Percentiles rank a stretch among this genome's conserved stretches.
phyloP scores from a whole-genome alignment of 2,113 vertebrate species.

The Carassius auratus region DNA sequence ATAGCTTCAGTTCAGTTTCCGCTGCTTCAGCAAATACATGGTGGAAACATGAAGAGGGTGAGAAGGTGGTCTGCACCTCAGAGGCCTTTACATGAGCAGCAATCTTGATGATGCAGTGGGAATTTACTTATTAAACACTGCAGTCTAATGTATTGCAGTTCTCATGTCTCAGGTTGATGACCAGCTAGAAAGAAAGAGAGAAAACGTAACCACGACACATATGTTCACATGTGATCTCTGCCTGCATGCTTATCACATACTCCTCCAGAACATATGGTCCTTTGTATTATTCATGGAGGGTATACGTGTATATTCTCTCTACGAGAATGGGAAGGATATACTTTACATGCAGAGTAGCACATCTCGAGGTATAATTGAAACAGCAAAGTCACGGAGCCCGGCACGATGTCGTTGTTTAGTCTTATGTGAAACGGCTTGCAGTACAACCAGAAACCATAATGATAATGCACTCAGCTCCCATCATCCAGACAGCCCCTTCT shows the following conservation, averaged over 20 bases:
- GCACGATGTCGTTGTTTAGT: neutral
- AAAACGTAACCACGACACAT: neutral
- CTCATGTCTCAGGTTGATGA: neutral
- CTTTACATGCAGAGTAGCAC: conserved; percentile 26
- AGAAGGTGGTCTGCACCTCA: neutral
- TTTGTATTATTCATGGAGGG: conserved; percentile 22
- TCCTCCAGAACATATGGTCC: conserved; percentile 43
- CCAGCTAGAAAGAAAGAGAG: neutral
- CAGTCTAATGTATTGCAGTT: neutral
- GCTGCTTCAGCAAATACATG: conserved; percentile 53
- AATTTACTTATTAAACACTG: conserved; percentile 6
- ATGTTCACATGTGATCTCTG: conserved; percentile 24
- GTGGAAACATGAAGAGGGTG: neutral
- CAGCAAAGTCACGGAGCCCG: neutral
- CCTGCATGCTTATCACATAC: conserved; percentile 30
- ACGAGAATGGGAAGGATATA: neutral
- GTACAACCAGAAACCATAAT: conserved; percentile 37
- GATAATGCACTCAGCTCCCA: conserved; percentile 38
- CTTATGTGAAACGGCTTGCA: conserved; percentile 36
- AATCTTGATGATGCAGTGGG: neutral
- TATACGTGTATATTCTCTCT: neutral
- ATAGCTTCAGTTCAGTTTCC: conserved; percentile 58
- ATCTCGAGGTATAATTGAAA: conserved; percentile 38
- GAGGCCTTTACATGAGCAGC: neutral
- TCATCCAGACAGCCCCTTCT: conserved; percentile 45